phyloP scores from a whole-genome alignment of 2,888 invertebrate species.

The Eumerus sabulonum region DNA sequence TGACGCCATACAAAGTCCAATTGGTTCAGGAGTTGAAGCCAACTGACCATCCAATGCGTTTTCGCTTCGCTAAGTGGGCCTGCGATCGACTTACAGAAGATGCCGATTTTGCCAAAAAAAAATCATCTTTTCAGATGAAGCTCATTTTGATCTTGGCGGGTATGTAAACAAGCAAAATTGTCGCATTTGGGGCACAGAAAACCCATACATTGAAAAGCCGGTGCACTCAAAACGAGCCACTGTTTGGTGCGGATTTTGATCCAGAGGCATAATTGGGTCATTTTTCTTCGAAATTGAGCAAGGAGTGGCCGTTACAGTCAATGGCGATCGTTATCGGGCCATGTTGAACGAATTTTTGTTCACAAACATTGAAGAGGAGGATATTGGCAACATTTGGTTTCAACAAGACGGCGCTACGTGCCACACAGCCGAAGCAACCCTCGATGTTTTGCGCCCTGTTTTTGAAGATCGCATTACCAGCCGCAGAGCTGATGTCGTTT shows the following conservation, averaged over 20 bases:
- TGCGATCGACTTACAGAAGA: no score
- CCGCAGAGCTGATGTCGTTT: slow-evolving; percentile 4
- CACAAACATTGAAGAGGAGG: slow-evolving; percentile 5
- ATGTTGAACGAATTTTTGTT: slow-evolving; percentile 6
- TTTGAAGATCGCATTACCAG: slow-evolving; percentile 4
- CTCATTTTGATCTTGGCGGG: no score
- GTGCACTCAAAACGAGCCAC: slow-evolving; percentile 1
- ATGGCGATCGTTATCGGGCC: slow-evolving; percentile 6
- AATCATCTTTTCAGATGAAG: no score
- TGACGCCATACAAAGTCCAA: no score
- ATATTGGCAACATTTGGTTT: slow-evolving; percentile 15
- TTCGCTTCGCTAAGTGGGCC: no score
- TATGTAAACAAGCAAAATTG: no score
- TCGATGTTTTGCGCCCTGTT: slow-evolving; percentile 10
- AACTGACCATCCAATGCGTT: no score
- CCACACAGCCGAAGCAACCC: slow-evolving; percentile 18
- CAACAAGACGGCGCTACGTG: slow-evolving; percentile 40
- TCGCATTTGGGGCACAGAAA: no score
- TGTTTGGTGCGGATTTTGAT: slow-evolving; percentile 4
- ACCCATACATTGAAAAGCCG: slow-evolving; percentile 6
- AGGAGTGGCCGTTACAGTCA: slow-evolving; percentile 5
- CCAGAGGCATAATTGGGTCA: slow-evolving; percentile 4
- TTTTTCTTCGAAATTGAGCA: slow-evolving; percentile 4
- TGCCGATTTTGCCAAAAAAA: no score
- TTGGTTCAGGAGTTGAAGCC: no score